Percentiles rank a stretch among this genome's conserved stretches.
Conservation (phyloP, 2,113 vertebrate species). For the Pollachius pollachius region DNA sequence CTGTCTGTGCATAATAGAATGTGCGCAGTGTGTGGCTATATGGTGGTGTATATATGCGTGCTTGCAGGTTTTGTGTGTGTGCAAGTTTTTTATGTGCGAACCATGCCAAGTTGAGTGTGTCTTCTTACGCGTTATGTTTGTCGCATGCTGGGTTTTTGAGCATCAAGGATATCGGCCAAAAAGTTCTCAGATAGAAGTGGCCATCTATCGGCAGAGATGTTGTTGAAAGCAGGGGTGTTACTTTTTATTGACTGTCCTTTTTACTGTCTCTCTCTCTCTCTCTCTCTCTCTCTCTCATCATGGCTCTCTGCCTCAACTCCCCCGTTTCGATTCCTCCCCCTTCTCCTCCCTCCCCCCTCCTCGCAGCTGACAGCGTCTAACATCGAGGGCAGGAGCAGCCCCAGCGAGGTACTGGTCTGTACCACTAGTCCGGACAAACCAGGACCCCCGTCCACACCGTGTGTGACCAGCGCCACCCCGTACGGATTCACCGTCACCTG, state of each 20-base stretch:
- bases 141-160: too few relatives aligned
- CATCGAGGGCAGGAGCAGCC: conserved; percentile 89
- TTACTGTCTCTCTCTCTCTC: neutral
- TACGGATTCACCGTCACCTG: conserved; percentile 89
- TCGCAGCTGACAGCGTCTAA: conserved; percentile 90
- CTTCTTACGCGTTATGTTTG: too few relatives aligned
- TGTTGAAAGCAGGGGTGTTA: neutral
- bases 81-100: neutral
- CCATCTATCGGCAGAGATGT: too few relatives aligned
- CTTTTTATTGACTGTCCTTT: neutral
- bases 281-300: neutral
- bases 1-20: neutral
- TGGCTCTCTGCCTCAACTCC: neutral
- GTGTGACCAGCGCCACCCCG: conserved; percentile 77
- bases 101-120: neutral
- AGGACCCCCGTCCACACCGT: conserved; percentile 85
- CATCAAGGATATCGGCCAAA: too few relatives aligned
- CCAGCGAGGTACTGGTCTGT: conserved; percentile 92
- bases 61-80: neutral
- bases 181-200: too few relatives aligned
- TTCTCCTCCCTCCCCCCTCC: neutral
- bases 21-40: neutral
- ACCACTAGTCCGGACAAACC: conserved; percentile 94
- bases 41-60: neutral
- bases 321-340: too few relatives aligned